Percentiles rank a stretch among this genome's conserved stretches.
Conservation (phyloP, 1,140 invertebrate genomes). For the Trichonephila inaurata region DNA sequence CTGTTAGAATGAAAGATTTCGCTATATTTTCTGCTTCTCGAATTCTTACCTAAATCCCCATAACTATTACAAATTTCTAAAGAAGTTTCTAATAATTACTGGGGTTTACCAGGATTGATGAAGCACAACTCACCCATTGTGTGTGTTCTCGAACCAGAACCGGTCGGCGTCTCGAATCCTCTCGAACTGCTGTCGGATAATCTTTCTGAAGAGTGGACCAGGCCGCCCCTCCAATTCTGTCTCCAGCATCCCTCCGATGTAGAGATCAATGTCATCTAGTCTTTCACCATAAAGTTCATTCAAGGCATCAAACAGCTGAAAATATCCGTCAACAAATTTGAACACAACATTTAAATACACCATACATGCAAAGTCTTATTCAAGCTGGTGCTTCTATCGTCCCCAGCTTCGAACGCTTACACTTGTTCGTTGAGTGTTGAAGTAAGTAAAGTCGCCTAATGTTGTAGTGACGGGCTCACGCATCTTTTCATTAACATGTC, state of each 20-base stretch:
- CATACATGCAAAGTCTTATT: too few species aligned
- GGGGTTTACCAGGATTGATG: background rate
- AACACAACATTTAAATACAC: too few species aligned
- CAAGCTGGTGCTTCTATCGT: too few species aligned
- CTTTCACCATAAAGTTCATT: constrained; percentile 87
- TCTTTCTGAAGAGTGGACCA: constrained; percentile 93
- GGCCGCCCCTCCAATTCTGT: constrained; percentile 89
- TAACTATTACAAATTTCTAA: too few species aligned
- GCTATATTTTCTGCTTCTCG: too few species aligned
- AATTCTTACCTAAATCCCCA: too few species aligned
- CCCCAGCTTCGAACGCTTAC: too few species aligned
- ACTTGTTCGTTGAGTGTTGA: too few species aligned
- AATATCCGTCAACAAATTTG: background rate
- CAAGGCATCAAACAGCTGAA: constrained; percentile 87
- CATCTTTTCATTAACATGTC: too few species aligned
- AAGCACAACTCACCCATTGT: constrained; percentile 86
- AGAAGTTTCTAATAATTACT: too few species aligned
- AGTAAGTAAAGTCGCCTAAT: too few species aligned
- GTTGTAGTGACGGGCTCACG: too few species aligned
- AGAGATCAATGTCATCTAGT: constrained; percentile 96
- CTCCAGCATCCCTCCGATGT: constrained; percentile 98
- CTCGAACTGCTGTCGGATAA: constrained; percentile 96
- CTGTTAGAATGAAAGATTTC: constrained; percentile 10
- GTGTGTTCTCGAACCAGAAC: constrained; percentile 99
- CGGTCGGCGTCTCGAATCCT: constrained; percentile 96